A percentile compares a stretch with the other conserved stretches of the same genome.
These are phyloP conservation scores for Unio delphinus DNA, from an alignment of 2,888 invertebrate species.

Conservation along the genomic window DNA sequence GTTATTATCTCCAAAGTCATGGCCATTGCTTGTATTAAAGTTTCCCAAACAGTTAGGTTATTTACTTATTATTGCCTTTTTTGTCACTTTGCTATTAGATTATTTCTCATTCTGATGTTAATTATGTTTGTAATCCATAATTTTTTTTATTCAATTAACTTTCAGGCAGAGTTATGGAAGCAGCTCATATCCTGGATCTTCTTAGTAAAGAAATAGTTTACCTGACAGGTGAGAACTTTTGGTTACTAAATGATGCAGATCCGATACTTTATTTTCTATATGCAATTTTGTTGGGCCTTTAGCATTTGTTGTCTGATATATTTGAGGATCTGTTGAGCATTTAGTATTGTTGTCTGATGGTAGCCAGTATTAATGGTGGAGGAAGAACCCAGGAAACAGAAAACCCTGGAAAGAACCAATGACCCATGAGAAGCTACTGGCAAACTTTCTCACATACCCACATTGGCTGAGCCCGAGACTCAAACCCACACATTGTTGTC, in stretches of 20 bases:
- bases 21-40: too few species aligned
- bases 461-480: too few species aligned
- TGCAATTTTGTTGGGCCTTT: neutral
- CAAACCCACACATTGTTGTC: too few species aligned
- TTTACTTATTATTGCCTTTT: neutral
- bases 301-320: neutral
- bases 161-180: conserved; percentile 56
- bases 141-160: conserved; percentile 6
- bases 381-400: too few species aligned
- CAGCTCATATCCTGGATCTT: conserved; percentile 57
- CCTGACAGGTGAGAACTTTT: conserved; percentile 50
- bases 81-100: neutral
- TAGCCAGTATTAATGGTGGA: too few species aligned
- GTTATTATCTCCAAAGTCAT: too few species aligned
- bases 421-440: too few species aligned
- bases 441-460: too few species aligned
- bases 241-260: neutral
- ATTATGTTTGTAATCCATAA: neutral
- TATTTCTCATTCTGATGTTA: neutral
- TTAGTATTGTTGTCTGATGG: too few species aligned
- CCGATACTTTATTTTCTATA: neutral
- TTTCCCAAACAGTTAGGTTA: neutral
- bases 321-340: neutral
- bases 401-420: too few species aligned
- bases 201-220: conserved; percentile 54